Percentiles rank a stretch among this genome's conserved stretches.
Conservation (phyloP, 2,797 vertebrate genomes). For the Rhincodon typus region DNA sequence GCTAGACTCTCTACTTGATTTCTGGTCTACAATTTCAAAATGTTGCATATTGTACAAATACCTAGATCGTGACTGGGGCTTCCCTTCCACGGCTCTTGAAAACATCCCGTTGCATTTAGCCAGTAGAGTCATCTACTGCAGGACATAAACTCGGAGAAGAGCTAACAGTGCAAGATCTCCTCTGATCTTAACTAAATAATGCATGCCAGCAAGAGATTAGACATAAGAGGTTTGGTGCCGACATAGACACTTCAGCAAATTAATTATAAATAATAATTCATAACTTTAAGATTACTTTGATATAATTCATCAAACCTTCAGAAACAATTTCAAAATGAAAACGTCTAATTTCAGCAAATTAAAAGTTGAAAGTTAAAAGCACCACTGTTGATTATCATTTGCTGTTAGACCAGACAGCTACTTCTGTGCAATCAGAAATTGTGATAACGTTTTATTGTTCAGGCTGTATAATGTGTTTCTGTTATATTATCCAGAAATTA, state of each 20-base stretch:
- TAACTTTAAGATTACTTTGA: not conserved
- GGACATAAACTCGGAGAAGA: not conserved
- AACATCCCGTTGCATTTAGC: not conserved
- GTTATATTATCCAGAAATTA: too few species aligned
- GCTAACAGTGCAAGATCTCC: not conserved
- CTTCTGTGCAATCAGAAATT: not conserved
- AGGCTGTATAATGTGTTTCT: too few species aligned
- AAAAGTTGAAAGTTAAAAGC: not conserved
- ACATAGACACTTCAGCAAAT: not conserved
- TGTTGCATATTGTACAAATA: too few species aligned
- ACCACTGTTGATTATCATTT: not conserved
- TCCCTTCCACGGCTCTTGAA: not conserved
- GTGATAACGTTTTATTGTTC: not conserved
- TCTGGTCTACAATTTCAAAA: not conserved
- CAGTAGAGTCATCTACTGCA: too few species aligned
- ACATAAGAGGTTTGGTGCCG: not conserved
- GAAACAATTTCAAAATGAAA: slow-evolving; percentile 24
- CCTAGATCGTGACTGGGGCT: too few species aligned
- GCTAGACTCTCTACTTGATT: not conserved
- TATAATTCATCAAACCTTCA: slow-evolving; percentile 28
- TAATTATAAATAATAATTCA: slow-evolving; percentile 33
- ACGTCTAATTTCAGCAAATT: not conserved
- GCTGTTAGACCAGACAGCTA: not conserved
- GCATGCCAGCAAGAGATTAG: not conserved
- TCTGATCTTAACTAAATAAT: slow-evolving; percentile 6